These are phyloP conservation scores for Drosophila stalkeri DNA, from an alignment of 2,888 invertebrate genomes.

Conservation along the genomic window DNA sequence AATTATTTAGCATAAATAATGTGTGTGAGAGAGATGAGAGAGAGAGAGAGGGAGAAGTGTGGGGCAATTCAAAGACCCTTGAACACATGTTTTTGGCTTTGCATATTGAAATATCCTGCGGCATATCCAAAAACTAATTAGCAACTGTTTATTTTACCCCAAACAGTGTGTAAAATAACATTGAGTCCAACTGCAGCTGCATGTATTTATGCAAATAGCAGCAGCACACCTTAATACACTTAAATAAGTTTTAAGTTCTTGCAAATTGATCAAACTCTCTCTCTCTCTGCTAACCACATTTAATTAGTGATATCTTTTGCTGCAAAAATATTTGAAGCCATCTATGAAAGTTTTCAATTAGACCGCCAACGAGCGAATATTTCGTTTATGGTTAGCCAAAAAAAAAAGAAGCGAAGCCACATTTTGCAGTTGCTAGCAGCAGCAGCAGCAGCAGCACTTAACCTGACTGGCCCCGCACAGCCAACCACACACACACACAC, in stretches of 20 bases:
- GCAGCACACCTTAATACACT: background rate
- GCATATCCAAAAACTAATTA: constrained; percentile 77
- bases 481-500: background rate
- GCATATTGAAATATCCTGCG: constrained; percentile 62
- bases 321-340: constrained; percentile 1
- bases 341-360: constrained; percentile 57
- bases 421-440: constrained; percentile 50
- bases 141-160: constrained; percentile 45
- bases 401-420: constrained; percentile 44
- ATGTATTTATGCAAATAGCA: background rate
- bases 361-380: constrained; percentile 55
- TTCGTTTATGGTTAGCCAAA: constrained; percentile 47
- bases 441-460: constrained; percentile 62
- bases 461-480: constrained; percentile 40
- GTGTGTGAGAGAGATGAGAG: background rate
- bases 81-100: constrained; percentile 63
- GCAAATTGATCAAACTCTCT: background rate
- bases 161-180: constrained; percentile 12
- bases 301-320: constrained; percentile 4
- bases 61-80: no score
- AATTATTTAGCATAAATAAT: constrained; percentile 76
- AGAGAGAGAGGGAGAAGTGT: background rate
- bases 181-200: background rate
- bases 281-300: constrained; percentile 1
- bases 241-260: background rate